Base-by-base conservation (phyloP, 2,797 vertebrate species). In the Cygnus olor region DNA sequence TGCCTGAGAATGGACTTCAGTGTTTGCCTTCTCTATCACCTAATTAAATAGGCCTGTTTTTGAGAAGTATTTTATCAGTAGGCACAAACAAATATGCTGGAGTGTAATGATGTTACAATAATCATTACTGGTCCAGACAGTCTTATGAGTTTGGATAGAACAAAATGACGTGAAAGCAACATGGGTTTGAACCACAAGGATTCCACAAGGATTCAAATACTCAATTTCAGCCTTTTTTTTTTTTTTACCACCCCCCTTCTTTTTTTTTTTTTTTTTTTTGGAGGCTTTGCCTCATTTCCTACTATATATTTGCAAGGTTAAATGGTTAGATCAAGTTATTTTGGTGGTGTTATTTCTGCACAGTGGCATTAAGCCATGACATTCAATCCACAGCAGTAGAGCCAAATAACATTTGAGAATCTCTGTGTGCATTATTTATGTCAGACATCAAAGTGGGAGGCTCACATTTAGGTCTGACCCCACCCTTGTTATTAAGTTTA, bases 281-380 rank as follows among this genome's bases (percentile, higher is more conserved):
- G 38, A 34, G 47, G 8, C 18, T 88, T 93, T 80, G 28, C 86
- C 68, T 68, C 63, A 73, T 86, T 93, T 91, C 78, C 71, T 71
- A 32, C 22, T 82, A 24, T 80, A 54, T 89, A 94, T 93, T 68
- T 84, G 65, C 68, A 91, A 91, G 30, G 40, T 63, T 91, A 77
- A 92, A 80, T 79, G 91, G 61, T 25, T 61, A 49, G 32, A 79
- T 94, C 32, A 69, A 78, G 64, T 87, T 94, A 73, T 88, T 95
- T 91, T 86, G 22, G 63, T 93, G 84, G 32, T 90, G 60, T 64
- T 92, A 4, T 95, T 93, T 95, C 83, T 94, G 83, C 65, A 58
- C 65, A 14, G 58, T 80, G 80, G 42, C 81, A 83, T 89, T 88
- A 89, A 82, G 53, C 40, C 2, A 3, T 91, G 94, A 95, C 63